Conservation (phyloP, 2,797 vertebrate genomes). For the Enoplosus armatus region DNA sequence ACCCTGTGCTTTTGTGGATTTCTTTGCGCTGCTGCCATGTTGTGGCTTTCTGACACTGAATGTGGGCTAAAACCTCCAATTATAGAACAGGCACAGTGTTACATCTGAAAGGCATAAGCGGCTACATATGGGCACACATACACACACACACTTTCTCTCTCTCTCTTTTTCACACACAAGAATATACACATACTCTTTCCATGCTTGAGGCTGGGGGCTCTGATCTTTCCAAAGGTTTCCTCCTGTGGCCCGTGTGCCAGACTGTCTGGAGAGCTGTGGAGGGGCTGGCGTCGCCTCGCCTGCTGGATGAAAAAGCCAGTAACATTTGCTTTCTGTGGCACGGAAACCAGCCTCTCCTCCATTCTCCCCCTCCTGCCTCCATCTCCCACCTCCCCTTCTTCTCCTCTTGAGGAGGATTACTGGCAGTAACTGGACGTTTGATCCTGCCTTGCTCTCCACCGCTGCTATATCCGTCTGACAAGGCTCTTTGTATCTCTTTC, state of each 20-base stretch:
- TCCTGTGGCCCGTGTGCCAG: constrained; percentile 77
- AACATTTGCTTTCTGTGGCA: constrained; percentile 71
- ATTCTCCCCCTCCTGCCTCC: background rate
- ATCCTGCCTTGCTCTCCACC: constrained; percentile 71
- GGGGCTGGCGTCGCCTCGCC: constrained; percentile 63
- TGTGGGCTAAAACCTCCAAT: constrained; percentile 61
- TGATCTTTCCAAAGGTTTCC: constrained; percentile 80
- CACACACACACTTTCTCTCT: background rate
- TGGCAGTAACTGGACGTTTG: constrained; percentile 74
- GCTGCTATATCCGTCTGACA: constrained; percentile 68
- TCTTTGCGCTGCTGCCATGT: constrained; percentile 47
- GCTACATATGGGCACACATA: constrained; percentile 46
- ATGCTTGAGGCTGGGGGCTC: constrained; percentile 72
- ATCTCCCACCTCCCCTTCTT: constrained; percentile 9
- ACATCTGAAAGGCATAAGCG: constrained; percentile 62
- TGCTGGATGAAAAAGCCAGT: constrained; percentile 62
- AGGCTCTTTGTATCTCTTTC: constrained; percentile 64
- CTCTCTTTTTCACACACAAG: constrained; percentile 4
- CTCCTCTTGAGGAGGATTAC: constrained; percentile 71
- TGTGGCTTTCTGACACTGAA: constrained; percentile 53
- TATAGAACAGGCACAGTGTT: constrained; percentile 48
- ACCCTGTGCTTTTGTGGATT: background rate
- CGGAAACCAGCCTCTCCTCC: constrained; percentile 48
- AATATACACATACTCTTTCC: constrained; percentile 57
- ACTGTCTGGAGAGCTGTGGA: constrained; percentile 77